Conservation (phyloP, 2,113 vertebrate species). For the Ptilorrhoa leucosticta region DNA sequence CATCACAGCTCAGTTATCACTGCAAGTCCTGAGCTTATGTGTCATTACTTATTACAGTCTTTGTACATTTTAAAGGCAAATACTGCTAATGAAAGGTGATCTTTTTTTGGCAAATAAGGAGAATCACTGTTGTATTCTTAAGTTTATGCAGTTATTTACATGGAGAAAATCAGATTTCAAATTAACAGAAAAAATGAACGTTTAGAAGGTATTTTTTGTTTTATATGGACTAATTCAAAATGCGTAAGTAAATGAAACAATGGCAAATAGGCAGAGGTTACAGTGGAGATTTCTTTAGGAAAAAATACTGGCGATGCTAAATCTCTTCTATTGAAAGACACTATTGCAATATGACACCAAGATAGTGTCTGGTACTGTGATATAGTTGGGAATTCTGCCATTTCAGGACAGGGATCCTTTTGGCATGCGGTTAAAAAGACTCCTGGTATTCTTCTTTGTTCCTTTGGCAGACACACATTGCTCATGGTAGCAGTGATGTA, state of each 20-base stretch:
- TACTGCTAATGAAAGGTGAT: background rate
- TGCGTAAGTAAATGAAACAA: background rate
- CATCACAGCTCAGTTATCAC: background rate
- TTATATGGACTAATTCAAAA: background rate
- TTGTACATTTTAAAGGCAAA: background rate
- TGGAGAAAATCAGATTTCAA: background rate
- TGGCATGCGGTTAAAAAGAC: background rate
- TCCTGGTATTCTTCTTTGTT: background rate
- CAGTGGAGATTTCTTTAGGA: background rate
- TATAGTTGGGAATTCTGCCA: background rate
- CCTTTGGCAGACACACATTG: background rate
- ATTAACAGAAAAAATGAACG: background rate
- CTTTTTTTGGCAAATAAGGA: background rate
- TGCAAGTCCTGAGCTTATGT: background rate
- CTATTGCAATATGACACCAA: background rate
- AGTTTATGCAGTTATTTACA: background rate
- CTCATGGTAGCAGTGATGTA: background rate
- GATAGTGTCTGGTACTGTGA: background rate
- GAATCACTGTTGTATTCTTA: background rate
- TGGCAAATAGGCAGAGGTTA: background rate
- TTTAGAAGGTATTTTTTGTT: background rate
- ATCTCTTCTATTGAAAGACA: background rate
- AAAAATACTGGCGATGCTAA: background rate
- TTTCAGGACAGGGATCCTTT: background rate
- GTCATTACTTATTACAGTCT: background rate